phyloP scores from a whole-genome alignment of 2,113 vertebrate genomes.

The Mormyrus lacerda region DNA sequence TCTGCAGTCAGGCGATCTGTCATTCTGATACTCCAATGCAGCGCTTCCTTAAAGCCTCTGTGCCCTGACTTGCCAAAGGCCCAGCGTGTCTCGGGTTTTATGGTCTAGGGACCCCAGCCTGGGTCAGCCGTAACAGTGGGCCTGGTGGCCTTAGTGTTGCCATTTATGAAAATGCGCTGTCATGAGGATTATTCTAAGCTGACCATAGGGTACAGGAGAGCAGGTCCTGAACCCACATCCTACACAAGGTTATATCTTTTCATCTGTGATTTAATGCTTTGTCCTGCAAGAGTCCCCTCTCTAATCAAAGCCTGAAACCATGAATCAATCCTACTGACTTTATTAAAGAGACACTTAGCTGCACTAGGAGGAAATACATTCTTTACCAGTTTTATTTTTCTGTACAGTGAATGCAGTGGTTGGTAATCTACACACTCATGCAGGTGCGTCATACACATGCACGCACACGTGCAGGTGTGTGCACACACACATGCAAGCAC shows the following conservation, averaged over 20 bases:
- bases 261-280: neutral
- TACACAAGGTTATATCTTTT: neutral
- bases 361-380: neutral
- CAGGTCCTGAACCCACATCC: neutral
- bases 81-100: neutral
- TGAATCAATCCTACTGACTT: slow-evolving; percentile 37
- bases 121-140: neutral
- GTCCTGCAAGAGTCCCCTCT: slow-evolving; percentile 24
- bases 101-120: neutral
- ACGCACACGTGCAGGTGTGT: neutral
- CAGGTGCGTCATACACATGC: slow-evolving; percentile 26
- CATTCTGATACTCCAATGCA: neutral
- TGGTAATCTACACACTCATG: neutral
- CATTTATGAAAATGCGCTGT: neutral
- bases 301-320: slow-evolving; percentile 22
- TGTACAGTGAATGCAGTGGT: neutral
- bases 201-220: neutral
- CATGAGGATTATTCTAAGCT: neutral
- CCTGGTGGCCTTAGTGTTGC: neutral
- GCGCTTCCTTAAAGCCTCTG: neutral
- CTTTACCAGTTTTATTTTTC: no score
- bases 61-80: neutral
- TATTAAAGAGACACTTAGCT: slow-evolving; percentile 42
- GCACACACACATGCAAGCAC: neutral
- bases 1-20: neutral